phyloP scores from a whole-genome alignment of 2,797 vertebrate species.

The Coilia nasus region DNA sequence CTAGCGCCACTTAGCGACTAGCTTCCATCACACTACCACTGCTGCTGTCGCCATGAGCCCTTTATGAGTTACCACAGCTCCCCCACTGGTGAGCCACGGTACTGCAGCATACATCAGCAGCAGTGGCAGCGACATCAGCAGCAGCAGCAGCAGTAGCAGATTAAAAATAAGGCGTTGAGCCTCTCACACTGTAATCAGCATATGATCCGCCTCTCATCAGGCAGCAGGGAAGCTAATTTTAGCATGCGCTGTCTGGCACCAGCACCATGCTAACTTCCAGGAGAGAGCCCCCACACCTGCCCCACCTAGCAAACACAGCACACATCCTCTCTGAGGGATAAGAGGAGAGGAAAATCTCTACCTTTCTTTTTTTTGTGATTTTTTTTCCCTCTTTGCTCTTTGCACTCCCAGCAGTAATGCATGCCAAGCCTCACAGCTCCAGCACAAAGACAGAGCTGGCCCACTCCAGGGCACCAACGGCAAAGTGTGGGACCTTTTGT shows the following conservation, averaged over 20 bases:
- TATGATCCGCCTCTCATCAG: slow-evolving; percentile 38
- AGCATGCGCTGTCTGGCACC: slow-evolving; percentile 42
- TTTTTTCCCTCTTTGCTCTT: not conserved
- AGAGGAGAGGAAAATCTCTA: not conserved
- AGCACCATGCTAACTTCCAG: slow-evolving; percentile 29
- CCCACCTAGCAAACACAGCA: not conserved
- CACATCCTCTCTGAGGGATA: not conserved
- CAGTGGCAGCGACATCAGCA: not conserved
- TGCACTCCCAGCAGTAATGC: not conserved
- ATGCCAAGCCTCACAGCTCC: not conserved
- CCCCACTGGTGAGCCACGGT: slow-evolving; percentile 34
- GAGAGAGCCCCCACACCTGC: not conserved
- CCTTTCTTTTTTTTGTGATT: not conserved
- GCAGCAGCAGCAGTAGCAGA: not conserved
- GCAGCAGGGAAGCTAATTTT: slow-evolving; percentile 48
- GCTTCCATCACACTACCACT: not conserved
- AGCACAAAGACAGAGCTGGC: not conserved
- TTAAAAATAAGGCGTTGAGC: slow-evolving; percentile 22
- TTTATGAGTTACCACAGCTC: not conserved
- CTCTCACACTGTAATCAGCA: slow-evolving; percentile 18
- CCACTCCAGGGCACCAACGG: not conserved
- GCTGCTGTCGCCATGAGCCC: not conserved
- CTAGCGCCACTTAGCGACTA: slow-evolving; percentile 6
- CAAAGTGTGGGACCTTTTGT: slow-evolving; percentile 35
- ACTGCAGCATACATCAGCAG: slow-evolving; percentile 11